phyloP scores from a whole-genome alignment of 2,797 vertebrate genomes.

The Malurus leucopterus region DNA sequence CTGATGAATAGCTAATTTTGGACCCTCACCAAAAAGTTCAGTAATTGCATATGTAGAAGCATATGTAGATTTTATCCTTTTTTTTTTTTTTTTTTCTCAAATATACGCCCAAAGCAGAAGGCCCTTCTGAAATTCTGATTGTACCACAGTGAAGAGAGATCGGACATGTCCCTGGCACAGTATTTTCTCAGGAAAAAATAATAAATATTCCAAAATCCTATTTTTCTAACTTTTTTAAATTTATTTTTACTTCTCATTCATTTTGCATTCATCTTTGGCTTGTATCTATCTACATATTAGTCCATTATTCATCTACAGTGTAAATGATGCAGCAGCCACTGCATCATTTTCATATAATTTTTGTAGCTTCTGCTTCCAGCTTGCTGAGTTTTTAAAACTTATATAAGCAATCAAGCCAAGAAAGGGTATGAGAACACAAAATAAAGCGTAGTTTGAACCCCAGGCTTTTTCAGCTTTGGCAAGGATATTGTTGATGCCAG shows the following conservation, averaged over 20 bases:
- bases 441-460: conserved; percentile 35
- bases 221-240: conserved; percentile 18
- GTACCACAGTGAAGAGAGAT: not conserved
- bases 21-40: not conserved
- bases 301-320: conserved; percentile 58
- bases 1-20: not conserved
- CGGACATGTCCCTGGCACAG: not conserved
- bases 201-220: not conserved
- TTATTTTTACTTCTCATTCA: conserved; percentile 31
- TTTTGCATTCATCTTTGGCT: conserved; percentile 32
- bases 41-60: not conserved
- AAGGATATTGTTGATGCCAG: conserved; percentile 50
- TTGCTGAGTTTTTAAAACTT: not conserved
- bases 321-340: conserved; percentile 36
- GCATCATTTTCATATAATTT: conserved; percentile 26
- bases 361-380: conserved; percentile 50
- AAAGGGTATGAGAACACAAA: conserved; percentile 33
- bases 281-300: conserved; percentile 49
- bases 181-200: conserved; percentile 6
- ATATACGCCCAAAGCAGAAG: not conserved
- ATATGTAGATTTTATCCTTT: not conserved
- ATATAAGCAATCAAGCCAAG: conserved; percentile 50
- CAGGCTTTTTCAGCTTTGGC: conserved; percentile 34
- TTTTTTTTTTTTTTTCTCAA: not conserved
- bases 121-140: not conserved